phyloP scores from a whole-genome alignment of 2,888 invertebrate species.

The Poecilobothrus nobilitatus region DNA sequence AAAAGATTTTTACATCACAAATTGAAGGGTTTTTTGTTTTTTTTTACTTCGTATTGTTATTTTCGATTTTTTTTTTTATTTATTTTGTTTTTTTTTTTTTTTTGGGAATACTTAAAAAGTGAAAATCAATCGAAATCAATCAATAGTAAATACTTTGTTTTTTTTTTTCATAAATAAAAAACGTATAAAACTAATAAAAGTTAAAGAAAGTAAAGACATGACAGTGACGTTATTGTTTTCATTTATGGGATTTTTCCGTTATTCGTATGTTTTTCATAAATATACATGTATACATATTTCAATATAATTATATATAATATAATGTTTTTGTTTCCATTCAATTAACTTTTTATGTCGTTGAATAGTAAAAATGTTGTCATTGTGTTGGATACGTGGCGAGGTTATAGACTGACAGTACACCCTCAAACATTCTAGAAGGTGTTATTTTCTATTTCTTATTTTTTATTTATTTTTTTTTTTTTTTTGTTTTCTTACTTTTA shows the following conservation, averaged over 20 bases:
- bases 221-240: not conserved
- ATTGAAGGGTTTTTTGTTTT: too few species aligned
- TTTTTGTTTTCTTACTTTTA: not conserved
- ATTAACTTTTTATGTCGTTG: not conserved
- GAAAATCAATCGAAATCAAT: not conserved
- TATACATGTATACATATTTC: not conserved
- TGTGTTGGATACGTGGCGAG: not conserved
- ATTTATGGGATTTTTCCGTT: not conserved
- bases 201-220: not conserved
- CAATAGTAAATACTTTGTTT: not conserved
- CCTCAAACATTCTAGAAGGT: not conserved
- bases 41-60: too few species aligned
- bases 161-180: too few species aligned
- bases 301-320: not conserved
- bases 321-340: not conserved
- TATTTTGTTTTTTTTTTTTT: too few species aligned
- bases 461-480: not conserved
- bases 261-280: not conserved
- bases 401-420: not conserved
- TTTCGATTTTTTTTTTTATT: too few species aligned
- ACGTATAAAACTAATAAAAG: not conserved
- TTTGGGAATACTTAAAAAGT: not conserved
- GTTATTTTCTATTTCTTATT: not conserved
- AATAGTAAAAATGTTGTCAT: too few species aligned
- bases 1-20: not conserved